Evolutionary conservation across 1,140 invertebrate species (phyloP).

Genomic region (Oedothorax gibbosus): DNA sequence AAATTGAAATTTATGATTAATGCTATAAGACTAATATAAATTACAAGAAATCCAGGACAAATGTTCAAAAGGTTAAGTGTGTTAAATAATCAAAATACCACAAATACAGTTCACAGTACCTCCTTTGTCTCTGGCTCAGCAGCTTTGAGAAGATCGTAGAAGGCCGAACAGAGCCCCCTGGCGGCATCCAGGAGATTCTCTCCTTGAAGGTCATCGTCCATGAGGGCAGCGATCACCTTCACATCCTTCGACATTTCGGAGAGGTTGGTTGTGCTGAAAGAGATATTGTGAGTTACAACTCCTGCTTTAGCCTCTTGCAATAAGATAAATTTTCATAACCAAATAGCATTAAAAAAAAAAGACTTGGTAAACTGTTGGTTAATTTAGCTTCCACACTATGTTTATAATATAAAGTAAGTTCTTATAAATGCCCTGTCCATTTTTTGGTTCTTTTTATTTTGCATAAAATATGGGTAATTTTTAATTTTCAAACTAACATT

Average conservation of each 20-base stretch:
- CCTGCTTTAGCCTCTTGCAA: not conserved
- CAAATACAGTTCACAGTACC: slow-evolving; percentile 68
- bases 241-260: slow-evolving; percentile 97
- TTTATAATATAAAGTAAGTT: too few relatives aligned
- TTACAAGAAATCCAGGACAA: not conserved
- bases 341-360: not conserved
- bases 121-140: slow-evolving; percentile 94
- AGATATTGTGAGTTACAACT: not conserved
- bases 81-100: not conserved
- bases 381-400: not conserved
- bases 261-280: slow-evolving; percentile 82
- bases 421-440: too few relatives aligned
- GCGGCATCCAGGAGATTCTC: slow-evolving; percentile 92
- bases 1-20: not conserved
- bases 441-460: too few relatives aligned
- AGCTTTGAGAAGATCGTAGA: slow-evolving; percentile 93
- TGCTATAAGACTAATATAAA: not conserved
- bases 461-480: too few relatives aligned
- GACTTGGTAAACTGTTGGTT: not conserved
- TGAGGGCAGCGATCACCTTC: slow-evolving; percentile 92
- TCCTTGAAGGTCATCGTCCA: slow-evolving; percentile 85
- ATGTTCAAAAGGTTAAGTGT: not conserved
- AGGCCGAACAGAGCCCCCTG: slow-evolving; percentile 89
- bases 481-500: too few relatives aligned
- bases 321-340: not conserved